Conservation (phyloP, 2,797 vertebrate species). For the Momotus momota region DNA sequence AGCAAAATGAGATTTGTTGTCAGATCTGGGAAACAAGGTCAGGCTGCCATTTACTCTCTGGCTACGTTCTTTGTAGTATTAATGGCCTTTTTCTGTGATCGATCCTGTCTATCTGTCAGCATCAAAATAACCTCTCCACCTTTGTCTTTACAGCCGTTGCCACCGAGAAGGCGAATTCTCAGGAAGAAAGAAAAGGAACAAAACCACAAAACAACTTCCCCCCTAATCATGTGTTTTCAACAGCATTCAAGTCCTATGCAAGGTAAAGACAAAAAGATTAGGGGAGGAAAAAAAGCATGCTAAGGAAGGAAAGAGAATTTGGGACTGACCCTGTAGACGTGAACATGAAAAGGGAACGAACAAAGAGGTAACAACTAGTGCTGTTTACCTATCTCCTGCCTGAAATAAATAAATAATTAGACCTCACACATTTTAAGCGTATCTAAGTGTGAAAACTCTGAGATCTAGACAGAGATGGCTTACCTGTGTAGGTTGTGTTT, state of each 20-base stretch:
- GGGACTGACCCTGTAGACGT: not conserved
- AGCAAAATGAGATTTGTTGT: not conserved
- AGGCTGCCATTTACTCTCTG: not conserved
- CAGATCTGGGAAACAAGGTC: not conserved
- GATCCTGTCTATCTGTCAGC: not conserved
- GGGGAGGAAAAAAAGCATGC: not conserved
- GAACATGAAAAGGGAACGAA: not conserved
- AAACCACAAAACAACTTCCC: not conserved
- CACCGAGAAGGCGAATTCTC: not conserved
- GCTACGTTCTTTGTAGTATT: not conserved
- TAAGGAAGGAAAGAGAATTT: not conserved
- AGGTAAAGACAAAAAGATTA: not conserved
- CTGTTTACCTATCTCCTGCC: not conserved
- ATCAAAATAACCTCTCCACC: not conserved
- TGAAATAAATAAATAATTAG: too few relatives aligned
- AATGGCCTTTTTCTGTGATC: not conserved
- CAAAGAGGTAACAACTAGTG: not conserved
- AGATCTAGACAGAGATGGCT: not conserved
- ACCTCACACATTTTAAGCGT: not conserved
- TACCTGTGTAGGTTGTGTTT: slow-evolving; percentile 48
- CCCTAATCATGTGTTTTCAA: not conserved
- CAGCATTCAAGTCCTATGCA: not conserved
- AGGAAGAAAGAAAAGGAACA: not conserved
- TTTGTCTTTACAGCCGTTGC: not conserved
- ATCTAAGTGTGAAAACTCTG: too few relatives aligned